Evolutionary conservation across 92 coral and sea anemone genomes (phyloP), one percentile per base, ranked within the genome.

Genomic region (Zoanthus gigantus): DNA sequence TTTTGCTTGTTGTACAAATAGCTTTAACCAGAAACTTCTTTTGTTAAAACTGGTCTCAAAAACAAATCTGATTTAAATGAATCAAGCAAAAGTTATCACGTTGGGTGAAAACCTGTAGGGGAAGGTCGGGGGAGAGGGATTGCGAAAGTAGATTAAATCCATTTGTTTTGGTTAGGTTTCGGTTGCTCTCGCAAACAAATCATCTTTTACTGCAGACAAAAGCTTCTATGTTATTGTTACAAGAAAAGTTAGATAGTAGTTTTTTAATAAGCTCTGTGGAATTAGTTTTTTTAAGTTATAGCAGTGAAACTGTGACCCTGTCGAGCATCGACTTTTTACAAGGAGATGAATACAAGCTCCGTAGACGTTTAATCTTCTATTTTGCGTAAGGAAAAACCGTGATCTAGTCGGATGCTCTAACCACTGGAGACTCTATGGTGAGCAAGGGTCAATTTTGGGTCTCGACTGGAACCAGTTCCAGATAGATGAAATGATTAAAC

Each of bases 21-120:
- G 32, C 66, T 37, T 30, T 79, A 45, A 79, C 42, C 53, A 61
- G 42, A 78, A 78, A 78, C 68, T 63, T 65, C n/a, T 47, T 67
- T 79, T 80, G 74, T 46, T 46, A 80, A 78, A 56, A 58, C 71
- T 57, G 74, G 45, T 61, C 37, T 63, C 9, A 12, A 54, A 61
- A 46, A 80, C 74, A 66, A 80, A 42, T 48, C 23, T 65, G 75
- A 63, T 66, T 80, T 42, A 63, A 44, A 15, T 31, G 63, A 12
- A 80, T 65, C 56, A 23, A 42, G 18, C 29, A 29, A 63, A 30
- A 81, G 18, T 81, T 81, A 46, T 45, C 76, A 16, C 7, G 45
- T 81, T 80, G 57, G 45, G 74, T 63, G 65, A 53, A 23, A 76
- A 76, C 10, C 63, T 2, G 9, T 17, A 32, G 52, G 81, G 16